phyloP scores from a whole-genome alignment of 2,888 invertebrate species.

The Stenodera caucasica region DNA sequence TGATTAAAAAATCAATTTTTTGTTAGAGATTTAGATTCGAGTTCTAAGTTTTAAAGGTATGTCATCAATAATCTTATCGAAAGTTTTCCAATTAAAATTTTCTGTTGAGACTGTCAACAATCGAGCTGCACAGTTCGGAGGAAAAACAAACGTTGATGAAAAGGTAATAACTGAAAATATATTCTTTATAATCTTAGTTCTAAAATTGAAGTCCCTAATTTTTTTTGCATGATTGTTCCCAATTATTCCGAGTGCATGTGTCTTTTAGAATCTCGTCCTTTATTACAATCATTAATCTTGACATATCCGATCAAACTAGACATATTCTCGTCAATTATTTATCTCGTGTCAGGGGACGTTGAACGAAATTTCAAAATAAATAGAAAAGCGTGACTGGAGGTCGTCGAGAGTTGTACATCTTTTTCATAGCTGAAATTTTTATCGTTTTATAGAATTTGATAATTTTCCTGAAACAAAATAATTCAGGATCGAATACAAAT shows the following conservation, averaged over 20 bases:
- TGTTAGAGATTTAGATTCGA: too few species aligned
- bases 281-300: neutral
- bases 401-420: neutral
- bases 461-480: too few species aligned
- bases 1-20: neutral
- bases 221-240: neutral
- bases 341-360: neutral
- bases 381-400: neutral
- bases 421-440: neutral
- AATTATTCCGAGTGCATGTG: neutral
- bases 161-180: neutral
- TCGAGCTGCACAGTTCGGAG: neutral
- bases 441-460: too few species aligned
- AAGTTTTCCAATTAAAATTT: conserved; percentile 7
- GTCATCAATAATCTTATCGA: neutral
- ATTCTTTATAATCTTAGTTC: too few species aligned
- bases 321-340: neutral
- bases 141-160: neutral
- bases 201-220: neutral
- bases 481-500: neutral
- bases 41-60: neutral
- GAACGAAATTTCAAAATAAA: neutral
- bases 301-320: neutral
- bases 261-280: neutral
- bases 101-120: neutral